Evolutionary conservation across 2,888 invertebrate species (phyloP), one percentile per base, ranked within the genome.

Genomic region (Agrochola lychnidis): DNA sequence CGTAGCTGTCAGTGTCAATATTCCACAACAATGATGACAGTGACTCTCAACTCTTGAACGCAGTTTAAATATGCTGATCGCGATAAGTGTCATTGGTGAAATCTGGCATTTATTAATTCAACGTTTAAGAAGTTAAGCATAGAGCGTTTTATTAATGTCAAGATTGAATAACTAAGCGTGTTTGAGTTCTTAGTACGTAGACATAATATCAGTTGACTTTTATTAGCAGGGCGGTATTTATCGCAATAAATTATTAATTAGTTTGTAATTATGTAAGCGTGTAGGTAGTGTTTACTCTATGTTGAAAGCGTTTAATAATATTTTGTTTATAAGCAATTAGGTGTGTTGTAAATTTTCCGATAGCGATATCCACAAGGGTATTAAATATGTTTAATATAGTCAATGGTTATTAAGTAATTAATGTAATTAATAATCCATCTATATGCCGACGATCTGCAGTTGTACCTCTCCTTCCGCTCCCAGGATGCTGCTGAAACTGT

Each of bases 281-380:
- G 16, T 42, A 53, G 4, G 4, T 62, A n/a, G 40, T 53, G 14
- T 79, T 70, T 16, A 62, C 22, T 79, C 4, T 36, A 25, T 70
- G n/a, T 25, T 45, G 25, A 56, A 30, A 45, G 70, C 30, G 22
- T 79, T 40, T 40, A 2, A 19, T n/a, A 36, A 45, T 56, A 48
- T 70, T 71, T 30, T 30, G 63, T 63, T 63, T 51, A 42, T 2
- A 19, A 56, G 40, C 14, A 79, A 51, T 42, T 72, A 72, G 30
- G 48, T 48, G n/a, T 76, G 16, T 78, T 56, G 25, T 79, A 63
- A 48, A 48, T 48, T 63, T 36, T 76, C 56, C 14, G 48, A 51
- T 51, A 56, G 25, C 22, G n/a, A 53, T 36, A 53, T 69, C 25
- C 71, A 56, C 70, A 62, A 62, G 42, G 10, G 59, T 19, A 61